phyloP scores from a whole-genome alignment of 2,888 invertebrate genomes.

The Cheilosia impressa region DNA sequence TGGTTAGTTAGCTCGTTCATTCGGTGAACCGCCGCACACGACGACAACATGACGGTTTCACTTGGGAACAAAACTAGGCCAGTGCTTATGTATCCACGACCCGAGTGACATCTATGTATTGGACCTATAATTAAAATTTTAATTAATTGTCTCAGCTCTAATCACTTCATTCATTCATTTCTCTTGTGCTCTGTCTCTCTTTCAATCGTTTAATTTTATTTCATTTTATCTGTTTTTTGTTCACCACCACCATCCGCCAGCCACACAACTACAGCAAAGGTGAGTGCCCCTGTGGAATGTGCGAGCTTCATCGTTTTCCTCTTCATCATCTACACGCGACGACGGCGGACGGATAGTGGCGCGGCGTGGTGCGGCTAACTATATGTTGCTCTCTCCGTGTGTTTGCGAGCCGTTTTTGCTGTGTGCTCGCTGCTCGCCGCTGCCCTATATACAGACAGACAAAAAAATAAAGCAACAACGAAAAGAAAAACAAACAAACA shows the following conservation, averaged over 20 bases:
- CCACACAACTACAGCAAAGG: constrained; percentile 65
- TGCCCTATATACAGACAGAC: constrained; percentile 65
- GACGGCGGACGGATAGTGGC: neutral
- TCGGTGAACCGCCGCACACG: constrained; percentile 13
- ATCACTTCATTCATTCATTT: constrained; percentile 54
- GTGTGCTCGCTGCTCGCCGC: constrained; percentile 42
- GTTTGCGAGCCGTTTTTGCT: constrained; percentile 35
- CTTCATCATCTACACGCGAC: constrained; percentile 34
- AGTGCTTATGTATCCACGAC: constrained; percentile 58
- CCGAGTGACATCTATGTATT: constrained; percentile 71
- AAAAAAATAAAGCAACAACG: constrained; percentile 12
- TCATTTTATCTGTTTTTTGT: constrained; percentile 47
- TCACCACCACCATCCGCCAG: constrained; percentile 40
- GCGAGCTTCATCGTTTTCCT: constrained; percentile 66
- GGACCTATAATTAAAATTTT: constrained; percentile 69
- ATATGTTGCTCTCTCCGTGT: constrained; percentile 60
- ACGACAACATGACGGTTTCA: constrained; percentile 6
- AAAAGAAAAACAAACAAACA: constrained; percentile 41
- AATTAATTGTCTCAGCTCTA: constrained; percentile 66
- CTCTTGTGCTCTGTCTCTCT: constrained; percentile 12
- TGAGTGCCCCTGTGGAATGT: constrained; percentile 75
- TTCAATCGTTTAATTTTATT: constrained; percentile 33
- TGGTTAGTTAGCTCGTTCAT: neutral
- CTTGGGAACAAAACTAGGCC: constrained; percentile 60
- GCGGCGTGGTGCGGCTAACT: constrained; percentile 6